phyloP scores from a whole-genome alignment of 2,113 vertebrate genomes.

The Ascaphus truei region DNA sequence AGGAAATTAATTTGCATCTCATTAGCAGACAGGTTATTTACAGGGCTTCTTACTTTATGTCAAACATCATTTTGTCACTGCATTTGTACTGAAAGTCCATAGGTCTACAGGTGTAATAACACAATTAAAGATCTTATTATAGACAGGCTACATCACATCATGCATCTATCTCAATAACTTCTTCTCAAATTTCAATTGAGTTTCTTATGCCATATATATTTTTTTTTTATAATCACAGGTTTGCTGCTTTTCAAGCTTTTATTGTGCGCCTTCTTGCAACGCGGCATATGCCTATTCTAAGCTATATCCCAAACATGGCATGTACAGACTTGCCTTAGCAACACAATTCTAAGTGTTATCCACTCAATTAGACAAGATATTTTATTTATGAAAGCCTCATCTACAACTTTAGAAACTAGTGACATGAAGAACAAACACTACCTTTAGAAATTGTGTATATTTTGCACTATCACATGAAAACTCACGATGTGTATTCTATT shows the following conservation, averaged over 20 bases:
- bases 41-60: conserved; percentile 38
- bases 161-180: conserved; percentile 59
- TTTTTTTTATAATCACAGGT: too few species aligned
- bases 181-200: conserved; percentile 63
- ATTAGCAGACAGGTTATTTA: conserved; percentile 49
- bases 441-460: too few species aligned
- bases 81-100: conserved; percentile 40
- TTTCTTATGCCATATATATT: conserved; percentile 48
- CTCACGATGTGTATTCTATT: too few species aligned
- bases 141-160: conserved; percentile 52
- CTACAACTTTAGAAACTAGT: too few species aligned
- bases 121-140: conserved; percentile 59
- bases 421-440: too few species aligned
- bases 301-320: conserved; percentile 48
- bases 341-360: conserved; percentile 68
- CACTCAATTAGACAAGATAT: too few species aligned
- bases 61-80: conserved; percentile 32
- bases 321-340: conserved; percentile 62
- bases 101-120: conserved; percentile 55
- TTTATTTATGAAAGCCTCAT: too few species aligned
- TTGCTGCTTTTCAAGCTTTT: conserved; percentile 35
- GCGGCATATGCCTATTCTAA: conserved; percentile 56
- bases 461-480: too few species aligned
- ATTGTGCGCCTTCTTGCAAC: conserved; percentile 48
- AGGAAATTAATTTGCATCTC: conserved; percentile 44